Evolutionary conservation across 2,113 vertebrate genomes (phyloP).

Genomic region (Sporophila hypoxantha): DNA sequence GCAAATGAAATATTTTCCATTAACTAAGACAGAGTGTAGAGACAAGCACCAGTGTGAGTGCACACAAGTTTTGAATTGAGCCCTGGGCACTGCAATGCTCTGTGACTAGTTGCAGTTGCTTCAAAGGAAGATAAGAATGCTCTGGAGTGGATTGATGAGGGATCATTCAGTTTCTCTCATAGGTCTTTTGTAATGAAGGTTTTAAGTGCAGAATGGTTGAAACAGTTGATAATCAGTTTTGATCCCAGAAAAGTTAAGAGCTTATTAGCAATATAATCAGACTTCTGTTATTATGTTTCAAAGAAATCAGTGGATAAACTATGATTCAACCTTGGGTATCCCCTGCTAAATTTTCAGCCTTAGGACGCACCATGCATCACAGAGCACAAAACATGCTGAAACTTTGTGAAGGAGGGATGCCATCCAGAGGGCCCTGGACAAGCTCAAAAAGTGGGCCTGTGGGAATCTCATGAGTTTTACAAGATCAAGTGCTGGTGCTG

Average conservation of each 20-base stretch:
- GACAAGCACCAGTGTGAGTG: background rate
- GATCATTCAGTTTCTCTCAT: background rate
- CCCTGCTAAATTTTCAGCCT: background rate
- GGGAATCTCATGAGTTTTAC: background rate
- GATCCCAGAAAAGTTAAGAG: background rate
- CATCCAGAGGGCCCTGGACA: background rate
- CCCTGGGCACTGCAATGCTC: background rate
- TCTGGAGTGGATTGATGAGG: background rate
- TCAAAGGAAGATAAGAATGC: background rate
- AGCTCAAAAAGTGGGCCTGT: background rate
- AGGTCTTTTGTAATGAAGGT: background rate
- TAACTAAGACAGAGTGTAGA: background rate
- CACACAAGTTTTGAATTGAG: background rate
- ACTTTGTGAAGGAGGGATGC: background rate
- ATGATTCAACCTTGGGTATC: background rate
- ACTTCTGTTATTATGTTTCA: background rate
- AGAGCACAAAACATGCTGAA: background rate
- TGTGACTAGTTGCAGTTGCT: background rate
- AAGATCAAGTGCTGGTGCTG: background rate
- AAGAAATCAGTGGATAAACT: background rate
- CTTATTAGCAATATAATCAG: background rate
- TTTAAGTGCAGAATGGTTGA: background rate
- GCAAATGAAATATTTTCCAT: conserved; percentile 16
- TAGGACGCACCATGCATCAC: rapidly evolving
- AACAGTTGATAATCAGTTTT: background rate